Evolutionary conservation across 2,797 vertebrate genomes (phyloP).

Genomic region (Choloepus didactylus): DNA sequence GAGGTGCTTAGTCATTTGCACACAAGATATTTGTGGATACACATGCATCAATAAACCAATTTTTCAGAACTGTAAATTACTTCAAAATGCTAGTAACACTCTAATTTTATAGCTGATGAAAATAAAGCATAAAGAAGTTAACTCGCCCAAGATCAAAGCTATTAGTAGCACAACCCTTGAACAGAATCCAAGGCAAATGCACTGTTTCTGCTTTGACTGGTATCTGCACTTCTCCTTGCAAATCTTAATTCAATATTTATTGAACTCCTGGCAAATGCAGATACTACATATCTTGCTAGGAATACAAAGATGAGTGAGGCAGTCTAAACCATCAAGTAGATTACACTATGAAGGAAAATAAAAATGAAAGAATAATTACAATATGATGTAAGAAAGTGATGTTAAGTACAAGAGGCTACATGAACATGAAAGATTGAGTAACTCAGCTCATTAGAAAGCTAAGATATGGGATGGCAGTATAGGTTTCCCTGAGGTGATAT

Average conservation of each 20-base stretch:
- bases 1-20: constrained; percentile 29
- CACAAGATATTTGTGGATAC: background rate
- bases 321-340: background rate
- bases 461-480: background rate
- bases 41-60: background rate
- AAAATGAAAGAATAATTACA: background rate
- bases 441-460: background rate
- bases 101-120: constrained; percentile 38
- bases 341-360: background rate
- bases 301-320: constrained; percentile 41
- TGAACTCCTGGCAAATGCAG: background rate
- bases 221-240: background rate
- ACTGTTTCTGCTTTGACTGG: constrained; percentile 22
- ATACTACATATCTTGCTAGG: background rate
- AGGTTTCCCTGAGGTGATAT: constrained; percentile 12
- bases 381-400: background rate
- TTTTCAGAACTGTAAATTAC: background rate
- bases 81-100: constrained; percentile 49
- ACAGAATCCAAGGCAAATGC: background rate
- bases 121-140: background rate
- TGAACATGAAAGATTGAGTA: constrained; percentile 8
- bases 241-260: background rate
- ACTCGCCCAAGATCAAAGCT: constrained; percentile 14
- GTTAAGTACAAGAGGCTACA: background rate
- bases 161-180: background rate